Base-by-base conservation (phyloP, 1,140 invertebrate genomes). In the Mycetomoellerius zeteki region DNA sequence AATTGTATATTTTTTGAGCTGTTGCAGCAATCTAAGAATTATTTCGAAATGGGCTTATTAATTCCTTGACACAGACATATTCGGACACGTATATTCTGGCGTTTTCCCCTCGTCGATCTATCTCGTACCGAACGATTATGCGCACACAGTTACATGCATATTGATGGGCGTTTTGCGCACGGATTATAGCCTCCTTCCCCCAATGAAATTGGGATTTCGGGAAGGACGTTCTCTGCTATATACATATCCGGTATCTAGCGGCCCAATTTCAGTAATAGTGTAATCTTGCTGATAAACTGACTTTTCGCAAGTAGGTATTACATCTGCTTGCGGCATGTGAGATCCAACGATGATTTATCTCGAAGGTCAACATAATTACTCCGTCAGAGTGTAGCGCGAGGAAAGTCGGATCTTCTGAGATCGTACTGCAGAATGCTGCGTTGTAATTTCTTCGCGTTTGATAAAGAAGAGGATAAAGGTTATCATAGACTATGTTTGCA, bases 241-340 rank as follows among this genome's bases (percentile, higher is more conserved):
- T 24, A 30, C 14, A 16, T 43, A 58, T 58, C 12, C 33, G 24
- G 19, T 60, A 56, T 27, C 24, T 27, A 24, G n/a, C 67, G 69
- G 72, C 27, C 52, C 33, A 82, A 73, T 50, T 75, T 50, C 19
- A 33, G 21, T 75, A 84, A 84, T 60, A 73, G 33, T 52, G 27
- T 75, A 75, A 84, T 84, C 54, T 62, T 21, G 8, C 56, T 60
- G 69, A 60, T 73, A 21, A 81, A 81, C 14, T n/a, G 58, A 84
- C 72, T 75, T 84, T 75, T 84, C 37, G 14, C 19, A 33, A 60
- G 37, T 54, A 43, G 50, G 24, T 54, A 73, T 84, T 73, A 73
- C 12, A 50, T 75, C 56, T 43, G 24, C 37, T 47, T 14, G 19
- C 12, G 30, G 21, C 54, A 6, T 7, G 14, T 27, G 37, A 47